Conservation (phyloP, 2,797 vertebrate genomes). For the Margarornis squamiger region DNA sequence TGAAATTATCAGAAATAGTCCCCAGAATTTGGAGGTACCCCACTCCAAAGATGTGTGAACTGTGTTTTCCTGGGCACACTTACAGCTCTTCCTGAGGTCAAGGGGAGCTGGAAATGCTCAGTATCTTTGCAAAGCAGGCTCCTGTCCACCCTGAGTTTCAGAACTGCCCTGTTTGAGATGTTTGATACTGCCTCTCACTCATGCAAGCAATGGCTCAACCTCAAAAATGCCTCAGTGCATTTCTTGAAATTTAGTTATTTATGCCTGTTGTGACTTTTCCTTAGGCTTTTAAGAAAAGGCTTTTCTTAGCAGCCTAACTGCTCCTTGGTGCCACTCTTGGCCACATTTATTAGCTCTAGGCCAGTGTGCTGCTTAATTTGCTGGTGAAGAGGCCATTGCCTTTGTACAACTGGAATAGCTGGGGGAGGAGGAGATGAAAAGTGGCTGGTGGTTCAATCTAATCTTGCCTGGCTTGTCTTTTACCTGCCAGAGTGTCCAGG, state of each 20-base stretch:
- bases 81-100: not conserved
- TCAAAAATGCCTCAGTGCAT: not conserved
- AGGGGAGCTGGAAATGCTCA: not conserved
- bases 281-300: not conserved
- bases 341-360: not conserved
- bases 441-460: not conserved
- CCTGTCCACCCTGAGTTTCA: not conserved
- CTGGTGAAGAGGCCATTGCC: not conserved
- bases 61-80: not conserved
- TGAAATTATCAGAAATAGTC: not conserved
- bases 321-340: not conserved
- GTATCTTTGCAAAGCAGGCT: not conserved
- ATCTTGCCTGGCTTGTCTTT: not conserved
- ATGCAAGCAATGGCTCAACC: not conserved
- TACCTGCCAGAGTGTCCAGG: slow-evolving; percentile 86
- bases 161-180: not conserved
- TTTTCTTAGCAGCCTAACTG: not conserved
- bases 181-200: not conserved
- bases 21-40: not conserved
- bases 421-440: not conserved
- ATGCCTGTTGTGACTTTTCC: not conserved
- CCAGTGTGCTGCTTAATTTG: not conserved
- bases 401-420: not conserved
- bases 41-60: not conserved
- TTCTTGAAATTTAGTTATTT: not conserved